A percentile compares a stretch with the other conserved stretches of the same genome.
phyloP scores from a whole-genome alignment of 2,888 invertebrate genomes.

The Latrodectus hesperus region DNA sequence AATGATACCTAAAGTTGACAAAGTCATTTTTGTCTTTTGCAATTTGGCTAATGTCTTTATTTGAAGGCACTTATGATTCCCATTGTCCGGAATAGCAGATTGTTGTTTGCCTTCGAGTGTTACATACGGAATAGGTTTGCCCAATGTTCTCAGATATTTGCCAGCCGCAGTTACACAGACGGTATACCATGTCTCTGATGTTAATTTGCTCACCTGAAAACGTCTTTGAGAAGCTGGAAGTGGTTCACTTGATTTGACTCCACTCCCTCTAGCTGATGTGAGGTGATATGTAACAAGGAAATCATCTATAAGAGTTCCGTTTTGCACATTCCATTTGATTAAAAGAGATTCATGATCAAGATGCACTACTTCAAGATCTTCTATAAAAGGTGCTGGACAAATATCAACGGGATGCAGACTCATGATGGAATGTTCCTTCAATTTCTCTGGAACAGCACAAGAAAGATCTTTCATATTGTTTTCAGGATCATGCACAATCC shows the following conservation, averaged over 20 bases:
- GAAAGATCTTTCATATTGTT: constrained; percentile 75
- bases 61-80: constrained; percentile 71
- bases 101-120: constrained; percentile 69
- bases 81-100: constrained; percentile 63
- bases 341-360: constrained; percentile 90
- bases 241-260: constrained; percentile 60
- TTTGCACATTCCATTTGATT: constrained; percentile 86
- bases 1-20: constrained; percentile 85
- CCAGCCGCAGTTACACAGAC: constrained; percentile 91
- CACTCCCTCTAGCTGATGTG: constrained; percentile 66
- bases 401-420: constrained; percentile 87
- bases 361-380: constrained; percentile 89
- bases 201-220: constrained; percentile 83
- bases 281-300: constrained; percentile 88
- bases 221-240: constrained; percentile 77
- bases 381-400: constrained; percentile 87
- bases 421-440: constrained; percentile 84
- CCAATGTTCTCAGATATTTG: constrained; percentile 78
- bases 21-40: constrained; percentile 70
- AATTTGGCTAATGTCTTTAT: constrained; percentile 70
- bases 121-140: constrained; percentile 72
- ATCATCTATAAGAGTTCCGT: constrained; percentile 85
- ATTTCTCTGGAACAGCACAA: constrained; percentile 88
- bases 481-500: constrained; percentile 78
- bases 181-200: constrained; percentile 86